Evolutionary conservation across 2,113 vertebrate genomes (phyloP), one percentile per base, ranked within the genome.

Genomic region (Hoplias malabaricus): DNA sequence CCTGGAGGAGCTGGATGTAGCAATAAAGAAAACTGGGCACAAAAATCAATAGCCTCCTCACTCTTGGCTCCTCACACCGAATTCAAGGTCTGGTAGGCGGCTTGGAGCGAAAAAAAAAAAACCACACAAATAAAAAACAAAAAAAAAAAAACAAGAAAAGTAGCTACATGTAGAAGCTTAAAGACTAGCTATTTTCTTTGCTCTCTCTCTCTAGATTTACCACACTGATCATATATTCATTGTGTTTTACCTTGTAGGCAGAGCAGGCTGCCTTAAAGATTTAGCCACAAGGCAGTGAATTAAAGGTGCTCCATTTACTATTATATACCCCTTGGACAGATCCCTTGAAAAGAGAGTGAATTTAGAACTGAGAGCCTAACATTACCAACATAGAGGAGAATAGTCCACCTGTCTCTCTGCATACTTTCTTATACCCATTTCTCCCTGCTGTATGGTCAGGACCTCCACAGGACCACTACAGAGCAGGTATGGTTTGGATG

Each of bases 11-110:
- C 54, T 69, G 53, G 63, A 69, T 80, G 54, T 42, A 69, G 53
- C 73, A 66, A 79, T 40, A 79, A 50, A 73, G 79, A 83, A 62
- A 63, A 42, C 61, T 66, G 81, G 73, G 61, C 70, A 78, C 78
- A 68, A 80, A 89, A 91, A 92, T 91, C 89, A 87, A 91, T 91
- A 82, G 56, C 38, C 31, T 59, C 62, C 63, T 48, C 62, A 75
- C 57, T 33, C 50, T 46, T 56, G 65, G 31, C 25, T 50, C 62
- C 56, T 56, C 67, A 71, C 23, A 29, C 21, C 62, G 42, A 34
- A 69, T 46, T 72, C 56, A 68, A 63, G 48, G 42, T 53, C 62
- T 73, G 14, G 36, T 53, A 40, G 40, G 54, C 23, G 19, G 62
- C 43, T 54, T 9, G 46, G 62, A 31, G 68, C 19, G 38, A 16